Evolutionary conservation across 2,888 invertebrate species (phyloP).

Genomic region (Leucophenga maculata): DNA sequence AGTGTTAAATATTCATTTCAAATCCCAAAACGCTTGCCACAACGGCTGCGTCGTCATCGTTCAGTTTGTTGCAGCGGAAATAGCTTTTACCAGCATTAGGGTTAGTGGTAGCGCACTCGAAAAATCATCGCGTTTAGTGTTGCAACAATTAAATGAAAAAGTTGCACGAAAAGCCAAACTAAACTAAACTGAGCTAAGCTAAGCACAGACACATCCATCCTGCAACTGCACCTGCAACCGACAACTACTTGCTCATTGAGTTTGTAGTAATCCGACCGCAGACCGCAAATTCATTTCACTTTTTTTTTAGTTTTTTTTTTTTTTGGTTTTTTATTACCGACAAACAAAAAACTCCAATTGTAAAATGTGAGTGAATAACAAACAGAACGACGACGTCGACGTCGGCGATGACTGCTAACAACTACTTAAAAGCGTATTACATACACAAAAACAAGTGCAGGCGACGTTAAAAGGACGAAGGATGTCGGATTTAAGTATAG

Average conservation of each 20-base stretch:
- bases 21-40: slow-evolving; percentile 18
- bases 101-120: not conserved
- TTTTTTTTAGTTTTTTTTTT: no score
- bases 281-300: slow-evolving; percentile 13
- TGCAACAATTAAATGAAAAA: slow-evolving; percentile 25
- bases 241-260: not conserved
- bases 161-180: not conserved
- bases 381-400: not conserved
- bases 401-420: not conserved
- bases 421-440: slow-evolving; percentile 16
- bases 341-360: slow-evolving; percentile 1
- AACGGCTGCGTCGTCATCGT: not conserved
- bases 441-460: not conserved
- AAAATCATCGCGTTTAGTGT: not conserved
- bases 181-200: not conserved
- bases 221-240: not conserved
- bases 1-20: slow-evolving; percentile 25
- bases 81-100: slow-evolving; percentile 12
- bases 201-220: not conserved
- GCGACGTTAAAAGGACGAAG: not conserved
- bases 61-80: not conserved
- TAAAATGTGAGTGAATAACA: slow-evolving; percentile 2
- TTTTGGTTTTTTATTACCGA: not conserved
- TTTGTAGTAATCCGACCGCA: slow-evolving; percentile 3
- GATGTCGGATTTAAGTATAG: no score